phyloP scores from a whole-genome alignment of 2,888 invertebrate genomes.

The Mythimna vitellina region DNA sequence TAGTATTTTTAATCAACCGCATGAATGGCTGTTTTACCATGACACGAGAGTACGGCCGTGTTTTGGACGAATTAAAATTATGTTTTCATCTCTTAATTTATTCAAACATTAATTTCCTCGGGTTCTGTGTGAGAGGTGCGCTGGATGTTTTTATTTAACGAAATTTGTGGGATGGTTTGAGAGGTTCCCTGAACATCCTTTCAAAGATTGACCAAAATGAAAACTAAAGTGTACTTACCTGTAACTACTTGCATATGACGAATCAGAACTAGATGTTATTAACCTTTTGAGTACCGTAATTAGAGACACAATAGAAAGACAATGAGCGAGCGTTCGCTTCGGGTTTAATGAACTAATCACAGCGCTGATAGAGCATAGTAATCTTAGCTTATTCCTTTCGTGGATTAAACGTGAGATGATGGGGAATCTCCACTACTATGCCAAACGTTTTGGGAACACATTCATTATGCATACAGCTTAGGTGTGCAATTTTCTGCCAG shows the following conservation, averaged over 20 bases:
- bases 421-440: neutral
- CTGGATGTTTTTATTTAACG: constrained; percentile 28
- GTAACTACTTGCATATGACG: neutral
- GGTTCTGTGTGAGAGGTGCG: constrained; percentile 17
- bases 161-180: constrained; percentile 17
- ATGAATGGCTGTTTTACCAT: constrained; percentile 13
- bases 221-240: neutral
- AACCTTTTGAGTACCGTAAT: too few species aligned
- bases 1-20: constrained; percentile 24
- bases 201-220: neutral
- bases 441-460: too few species aligned
- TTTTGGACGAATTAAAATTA: constrained; percentile 49
- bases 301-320: too few species aligned
- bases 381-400: neutral
- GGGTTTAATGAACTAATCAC: too few species aligned
- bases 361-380: neutral
- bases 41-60: constrained; percentile 24
- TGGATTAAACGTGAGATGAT: neutral
- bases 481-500: too few species aligned
- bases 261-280: too few species aligned
- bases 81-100: constrained; percentile 52
- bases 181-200: neutral
- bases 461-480: too few species aligned
- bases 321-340: too few species aligned
- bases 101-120: constrained; percentile 54